Conservation (phyloP, 2,888 invertebrate genomes). For the Andrena trimmerana region DNA sequence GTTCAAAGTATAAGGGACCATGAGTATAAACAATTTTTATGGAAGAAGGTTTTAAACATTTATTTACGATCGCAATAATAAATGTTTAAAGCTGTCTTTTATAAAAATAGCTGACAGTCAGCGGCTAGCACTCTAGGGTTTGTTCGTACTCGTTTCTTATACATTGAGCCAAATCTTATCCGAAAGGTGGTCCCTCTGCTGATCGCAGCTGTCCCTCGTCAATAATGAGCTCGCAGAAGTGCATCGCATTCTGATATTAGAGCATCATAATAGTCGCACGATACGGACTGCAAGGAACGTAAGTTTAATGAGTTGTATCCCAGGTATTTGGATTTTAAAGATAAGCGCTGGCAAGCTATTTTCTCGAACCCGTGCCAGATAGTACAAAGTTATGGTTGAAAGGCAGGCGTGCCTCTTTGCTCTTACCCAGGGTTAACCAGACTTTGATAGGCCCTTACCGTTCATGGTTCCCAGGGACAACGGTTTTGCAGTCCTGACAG, state of each 20-base stretch:
- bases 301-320: background rate
- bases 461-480: constrained; percentile 76
- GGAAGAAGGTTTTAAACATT: background rate
- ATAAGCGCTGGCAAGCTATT: constrained; percentile 3
- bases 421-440: constrained; percentile 47
- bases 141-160: no score
- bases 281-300: background rate
- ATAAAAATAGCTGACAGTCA: background rate
- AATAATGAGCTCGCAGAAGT: background rate
- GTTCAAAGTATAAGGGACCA: no score
- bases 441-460: constrained; percentile 71
- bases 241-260: background rate
- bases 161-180: no score
- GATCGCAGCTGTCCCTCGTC: no score
- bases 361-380: constrained; percentile 8
- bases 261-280: background rate
- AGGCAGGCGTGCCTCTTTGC: constrained; percentile 20
- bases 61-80: background rate
- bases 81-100: background rate
- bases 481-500: constrained; percentile 81
- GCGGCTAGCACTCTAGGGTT: no score
- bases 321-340: background rate
- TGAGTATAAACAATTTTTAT: background rate
- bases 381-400: constrained; percentile 19
- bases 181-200: no score